phyloP scores from a whole-genome alignment of 1,140 invertebrate species.

The Euglossa dilemma region DNA sequence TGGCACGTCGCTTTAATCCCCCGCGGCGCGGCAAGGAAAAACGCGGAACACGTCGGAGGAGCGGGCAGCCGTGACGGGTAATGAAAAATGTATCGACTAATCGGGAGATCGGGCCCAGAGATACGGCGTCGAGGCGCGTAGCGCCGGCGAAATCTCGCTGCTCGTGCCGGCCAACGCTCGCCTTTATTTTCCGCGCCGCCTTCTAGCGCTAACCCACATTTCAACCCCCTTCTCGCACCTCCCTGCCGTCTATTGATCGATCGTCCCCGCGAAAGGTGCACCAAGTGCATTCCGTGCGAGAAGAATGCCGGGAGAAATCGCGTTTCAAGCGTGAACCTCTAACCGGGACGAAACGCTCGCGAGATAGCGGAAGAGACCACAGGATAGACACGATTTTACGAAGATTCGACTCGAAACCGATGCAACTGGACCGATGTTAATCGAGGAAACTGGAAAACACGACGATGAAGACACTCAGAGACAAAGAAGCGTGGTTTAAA shows the following conservation, averaged over 20 bases:
- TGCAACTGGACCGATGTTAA: no score
- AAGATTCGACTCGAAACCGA: no score
- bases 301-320: constrained; percentile 27
- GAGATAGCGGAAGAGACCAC: constrained; percentile 24
- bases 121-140: constrained; percentile 18
- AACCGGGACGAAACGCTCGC: constrained; percentile 31
- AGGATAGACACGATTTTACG: no score
- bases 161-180: neutral
- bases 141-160: constrained; percentile 25
- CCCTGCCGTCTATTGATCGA: constrained; percentile 39
- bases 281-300: constrained; percentile 15
- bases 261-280: constrained; percentile 37
- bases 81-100: constrained; percentile 55
- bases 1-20: neutral
- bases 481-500: no score
- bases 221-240: neutral
- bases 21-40: neutral
- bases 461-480: no score
- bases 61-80: constrained; percentile 8
- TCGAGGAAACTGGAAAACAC: no score
- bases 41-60: constrained; percentile 13
- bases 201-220: constrained; percentile 47
- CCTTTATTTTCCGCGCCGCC: constrained; percentile 31
- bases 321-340: constrained; percentile 19
- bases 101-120: constrained; percentile 15